Evolutionary conservation across 1,140 invertebrate genomes (phyloP).

Genomic region (Psix sp.): DNA sequence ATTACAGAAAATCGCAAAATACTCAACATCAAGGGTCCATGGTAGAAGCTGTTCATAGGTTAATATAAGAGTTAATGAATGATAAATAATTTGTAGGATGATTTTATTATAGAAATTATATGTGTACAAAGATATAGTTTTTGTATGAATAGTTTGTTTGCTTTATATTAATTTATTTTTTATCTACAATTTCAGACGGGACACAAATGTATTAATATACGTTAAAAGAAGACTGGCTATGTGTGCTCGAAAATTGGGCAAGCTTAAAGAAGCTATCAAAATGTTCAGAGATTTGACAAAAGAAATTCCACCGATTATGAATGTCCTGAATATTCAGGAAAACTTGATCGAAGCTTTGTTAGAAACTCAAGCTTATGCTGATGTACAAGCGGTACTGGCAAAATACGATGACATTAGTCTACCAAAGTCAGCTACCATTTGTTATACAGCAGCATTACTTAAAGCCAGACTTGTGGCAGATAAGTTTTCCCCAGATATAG

Average conservation of each 20-base stretch:
- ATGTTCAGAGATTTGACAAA: slow-evolving; percentile 98
- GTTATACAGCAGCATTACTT: slow-evolving; percentile 95
- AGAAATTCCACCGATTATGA: slow-evolving; percentile 97
- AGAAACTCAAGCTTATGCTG: slow-evolving; percentile 97
- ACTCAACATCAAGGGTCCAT: slow-evolving; percentile 86
- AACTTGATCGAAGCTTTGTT: slow-evolving; percentile 97
- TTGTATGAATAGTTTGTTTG: neutral
- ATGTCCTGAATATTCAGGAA: slow-evolving; percentile 97
- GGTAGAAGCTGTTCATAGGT: slow-evolving; percentile 85
- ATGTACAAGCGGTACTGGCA: slow-evolving; percentile 96
- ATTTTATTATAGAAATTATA: neutral
- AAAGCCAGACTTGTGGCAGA: slow-evolving; percentile 95
- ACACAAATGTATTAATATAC: slow-evolving; percentile 97
- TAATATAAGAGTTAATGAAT: neutral
- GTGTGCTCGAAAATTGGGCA: slow-evolving; percentile 96
- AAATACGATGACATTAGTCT: slow-evolving; percentile 98
- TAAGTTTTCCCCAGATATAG: slow-evolving; percentile 93
- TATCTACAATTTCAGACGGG: slow-evolving; percentile 80
- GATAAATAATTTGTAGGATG: neutral
- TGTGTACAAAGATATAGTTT: neutral
- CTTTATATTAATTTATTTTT: slow-evolving; percentile 2
- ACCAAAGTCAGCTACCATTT: slow-evolving; percentile 97
- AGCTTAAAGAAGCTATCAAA: slow-evolving; percentile 96
- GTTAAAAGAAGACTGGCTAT: slow-evolving; percentile 95
- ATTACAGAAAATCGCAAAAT: slow-evolving; percentile 89